phyloP scores from a whole-genome alignment of 35 echinoderm and acorn worm genomes.

The Patiria miniata region DNA sequence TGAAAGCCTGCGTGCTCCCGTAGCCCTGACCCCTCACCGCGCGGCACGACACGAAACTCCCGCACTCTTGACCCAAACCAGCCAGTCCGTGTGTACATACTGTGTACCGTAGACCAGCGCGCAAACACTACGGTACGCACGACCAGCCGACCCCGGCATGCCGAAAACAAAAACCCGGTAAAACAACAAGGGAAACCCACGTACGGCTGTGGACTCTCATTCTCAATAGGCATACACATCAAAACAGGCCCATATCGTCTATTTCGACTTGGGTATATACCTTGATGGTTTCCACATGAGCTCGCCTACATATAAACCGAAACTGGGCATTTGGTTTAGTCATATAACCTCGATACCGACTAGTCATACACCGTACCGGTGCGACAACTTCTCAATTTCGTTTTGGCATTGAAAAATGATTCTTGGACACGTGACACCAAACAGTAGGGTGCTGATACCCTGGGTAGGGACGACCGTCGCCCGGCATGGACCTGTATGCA shows the following conservation, averaged over 20 bases:
- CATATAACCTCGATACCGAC: neutral
- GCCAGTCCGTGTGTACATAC: neutral
- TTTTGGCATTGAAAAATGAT: no score
- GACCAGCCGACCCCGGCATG: no score
- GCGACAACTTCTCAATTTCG: constrained; percentile 1
- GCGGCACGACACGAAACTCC: neutral
- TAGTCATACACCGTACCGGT: no score
- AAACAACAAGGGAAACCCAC: no score
- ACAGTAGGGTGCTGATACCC: no score
- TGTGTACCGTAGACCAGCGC: neutral
- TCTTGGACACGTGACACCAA: no score
- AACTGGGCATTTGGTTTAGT: neutral
- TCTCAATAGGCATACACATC: no score
- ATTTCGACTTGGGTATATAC: neutral
- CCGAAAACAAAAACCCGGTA: no score
- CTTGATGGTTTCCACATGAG: constrained; percentile 17
- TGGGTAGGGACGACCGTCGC: no score
- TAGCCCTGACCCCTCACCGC: constrained; percentile 15
- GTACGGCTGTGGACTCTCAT: no score
- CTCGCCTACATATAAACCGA: neutral
- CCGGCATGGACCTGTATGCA: no score
- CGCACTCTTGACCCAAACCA: constrained; percentile 21
- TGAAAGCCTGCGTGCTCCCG: constrained; percentile 26
- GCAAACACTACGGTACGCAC: neutral
- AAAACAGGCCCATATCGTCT: no score